These are phyloP conservation scores for Odontesthes bonariensis DNA, from an alignment of 2,113 vertebrate species.

Conservation along the genomic window DNA sequence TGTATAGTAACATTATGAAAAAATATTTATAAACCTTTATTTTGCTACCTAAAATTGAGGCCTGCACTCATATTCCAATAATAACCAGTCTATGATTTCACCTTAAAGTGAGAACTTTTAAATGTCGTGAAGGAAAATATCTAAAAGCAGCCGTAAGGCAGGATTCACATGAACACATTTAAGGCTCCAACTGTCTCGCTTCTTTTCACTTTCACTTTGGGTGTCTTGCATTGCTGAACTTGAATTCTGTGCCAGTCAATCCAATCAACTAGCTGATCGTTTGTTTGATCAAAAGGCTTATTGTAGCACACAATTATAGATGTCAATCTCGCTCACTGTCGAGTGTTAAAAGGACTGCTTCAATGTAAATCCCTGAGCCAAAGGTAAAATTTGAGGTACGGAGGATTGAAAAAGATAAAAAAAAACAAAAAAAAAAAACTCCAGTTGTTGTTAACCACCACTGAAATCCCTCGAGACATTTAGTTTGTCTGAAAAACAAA, in stretches of 20 bases:
- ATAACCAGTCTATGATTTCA: neutral
- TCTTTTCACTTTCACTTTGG: neutral
- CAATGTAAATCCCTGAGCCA: neutral
- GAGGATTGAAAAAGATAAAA: too few species aligned
- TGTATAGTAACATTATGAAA: too few species aligned
- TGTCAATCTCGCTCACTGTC: neutral
- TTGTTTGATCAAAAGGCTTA: too few species aligned
- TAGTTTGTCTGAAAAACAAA: neutral
- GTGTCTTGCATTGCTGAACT: neutral
- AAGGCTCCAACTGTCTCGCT: too few species aligned
- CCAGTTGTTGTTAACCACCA: neutral
- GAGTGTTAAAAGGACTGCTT: too few species aligned
- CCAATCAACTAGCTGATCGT: neutral
- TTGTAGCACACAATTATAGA: neutral
- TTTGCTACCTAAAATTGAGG: neutral
- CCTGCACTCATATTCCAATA: neutral
- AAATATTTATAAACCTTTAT: neutral
- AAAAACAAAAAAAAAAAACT: too few species aligned
- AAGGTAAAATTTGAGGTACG: neutral
- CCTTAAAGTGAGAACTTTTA: neutral
- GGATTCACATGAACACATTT: too few species aligned
- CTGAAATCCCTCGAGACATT: neutral
- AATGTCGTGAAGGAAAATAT: neutral
- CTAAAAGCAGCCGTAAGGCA: neutral
- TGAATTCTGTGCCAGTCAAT: neutral